Evolutionary conservation across 1,140 invertebrate genomes (phyloP).

Genomic region (Drosophila grimshawi): DNA sequence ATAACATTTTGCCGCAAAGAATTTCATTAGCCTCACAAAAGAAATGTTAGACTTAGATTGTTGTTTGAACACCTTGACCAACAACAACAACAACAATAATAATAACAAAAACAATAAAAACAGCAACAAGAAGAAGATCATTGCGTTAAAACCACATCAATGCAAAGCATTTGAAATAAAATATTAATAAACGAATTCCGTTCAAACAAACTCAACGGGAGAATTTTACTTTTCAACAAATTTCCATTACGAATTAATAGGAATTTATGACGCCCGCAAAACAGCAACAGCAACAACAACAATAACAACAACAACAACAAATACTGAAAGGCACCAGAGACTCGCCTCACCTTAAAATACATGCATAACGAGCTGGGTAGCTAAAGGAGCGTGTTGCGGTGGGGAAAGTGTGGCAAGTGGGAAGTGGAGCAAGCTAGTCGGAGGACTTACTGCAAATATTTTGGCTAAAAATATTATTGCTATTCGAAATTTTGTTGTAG

Average conservation of each 20-base stretch:
- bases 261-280: constrained; percentile 69
- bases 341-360: constrained; percentile 11
- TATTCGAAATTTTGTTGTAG: constrained; percentile 76
- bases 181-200: constrained; percentile 79
- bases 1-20: constrained; percentile 53
- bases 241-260: constrained; percentile 81
- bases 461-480: constrained; percentile 78
- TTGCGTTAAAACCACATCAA: constrained; percentile 36
- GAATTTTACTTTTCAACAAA: constrained; percentile 62
- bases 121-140: constrained; percentile 9
- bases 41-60: constrained; percentile 20
- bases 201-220: constrained; percentile 33
- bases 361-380: constrained; percentile 1
- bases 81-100: constrained; percentile 1
- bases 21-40: constrained; percentile 50
- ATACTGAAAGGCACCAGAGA: constrained; percentile 22
- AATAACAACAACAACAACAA: constrained; percentile 6
- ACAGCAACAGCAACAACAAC: background rate
- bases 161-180: constrained; percentile 66
- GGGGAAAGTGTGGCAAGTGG: background rate
- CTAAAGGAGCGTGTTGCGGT: background rate
- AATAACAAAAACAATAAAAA: constrained; percentile 2
- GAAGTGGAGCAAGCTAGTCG: background rate
- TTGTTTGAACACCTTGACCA: constrained; percentile 36
- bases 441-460: constrained; percentile 54